Conservation (phyloP, 1,140 invertebrate genomes). For the Chlorops oryzae region DNA sequence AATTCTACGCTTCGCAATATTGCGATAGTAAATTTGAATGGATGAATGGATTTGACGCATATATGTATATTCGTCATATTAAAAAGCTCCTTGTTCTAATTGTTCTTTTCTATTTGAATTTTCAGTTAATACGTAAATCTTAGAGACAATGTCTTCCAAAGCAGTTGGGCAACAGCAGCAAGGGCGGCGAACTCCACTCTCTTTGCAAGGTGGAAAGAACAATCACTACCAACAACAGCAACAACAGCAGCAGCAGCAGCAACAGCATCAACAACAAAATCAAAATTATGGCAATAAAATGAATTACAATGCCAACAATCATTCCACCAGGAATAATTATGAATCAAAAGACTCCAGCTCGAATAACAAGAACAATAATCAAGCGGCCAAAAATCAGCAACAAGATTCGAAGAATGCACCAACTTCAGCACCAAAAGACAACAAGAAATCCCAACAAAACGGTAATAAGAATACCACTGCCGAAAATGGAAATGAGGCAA, state of each 20-base stretch:
- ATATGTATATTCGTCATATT: no score
- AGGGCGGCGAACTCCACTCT: conserved; percentile 31
- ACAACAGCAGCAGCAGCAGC: conserved; percentile 13
- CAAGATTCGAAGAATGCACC: conserved; percentile 9
- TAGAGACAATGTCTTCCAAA: no score
- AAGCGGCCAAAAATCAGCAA: background rate
- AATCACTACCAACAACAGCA: conserved; percentile 17
- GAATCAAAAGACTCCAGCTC: conserved; percentile 9
- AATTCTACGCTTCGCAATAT: no score
- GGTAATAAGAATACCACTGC: conserved; percentile 2
- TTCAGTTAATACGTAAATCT: no score
- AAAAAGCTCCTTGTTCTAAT: no score
- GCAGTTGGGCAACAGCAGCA: no score
- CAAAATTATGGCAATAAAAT: background rate
- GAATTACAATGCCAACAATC: conserved; percentile 8
- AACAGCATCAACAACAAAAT: conserved; percentile 1
- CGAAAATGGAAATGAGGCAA: conserved; percentile 7
- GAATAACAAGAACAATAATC: conserved; percentile 1
- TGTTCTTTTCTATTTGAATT: no score
- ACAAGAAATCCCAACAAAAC: conserved; percentile 11
- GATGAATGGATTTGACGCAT: no score
- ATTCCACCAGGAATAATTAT: conserved; percentile 5
- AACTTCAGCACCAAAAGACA: background rate
- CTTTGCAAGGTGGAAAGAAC: conserved; percentile 25
- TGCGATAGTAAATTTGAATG: no score